Base-by-base conservation (phyloP, 1,140 invertebrate genomes). In the Pemphigus obesinymphae region DNA sequence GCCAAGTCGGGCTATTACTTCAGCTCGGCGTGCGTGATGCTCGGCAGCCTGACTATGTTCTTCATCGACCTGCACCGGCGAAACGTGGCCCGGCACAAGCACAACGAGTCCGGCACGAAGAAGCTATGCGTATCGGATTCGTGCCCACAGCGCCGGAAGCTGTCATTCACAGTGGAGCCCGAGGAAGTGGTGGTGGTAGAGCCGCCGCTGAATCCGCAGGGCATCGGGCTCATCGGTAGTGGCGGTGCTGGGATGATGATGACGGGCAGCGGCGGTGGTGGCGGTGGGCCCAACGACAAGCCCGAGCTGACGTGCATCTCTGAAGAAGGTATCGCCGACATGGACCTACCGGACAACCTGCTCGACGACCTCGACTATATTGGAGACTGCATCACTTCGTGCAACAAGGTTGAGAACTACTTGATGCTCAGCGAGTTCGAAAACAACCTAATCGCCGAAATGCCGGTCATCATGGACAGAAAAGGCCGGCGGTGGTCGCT, bases 391-490 rank as follows among this genome's bases (percentile, higher is more conserved):
- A 95, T 95, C 86, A 95, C 94, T 70, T 95, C 94, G 37, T 95
- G 94, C 87, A 94, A 95, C 88, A 95, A 95, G 89, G 90, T 91
- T 40, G 93, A 95, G 87, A 94, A 95, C 87, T 95, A 94, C 86
- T 87, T 95, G 83, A 94, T 95, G 93, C 89, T 95, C 50, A 94
- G 92, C 83, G 94, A 95, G 87, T 95, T 93, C 86, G 93, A 95
- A 86, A 95, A 95, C 87, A 95, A 95, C 87, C 87, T 95, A 43
- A 93, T 93, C 84, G 92, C 92, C 1, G 92, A 93, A 86, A 90
- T 93, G 88, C 92, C 92, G 6, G 91, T 91, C 82, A 89, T 93
- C 83, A 89, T 91, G 86, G 92, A 93, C 84, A 88, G 91, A 13
- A 90, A 91, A 83, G 90, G 90, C 20, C 87, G 92, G 50, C 89